phyloP scores from a whole-genome alignment of 2,888 invertebrate species.

The Polydrusus tereticollis region DNA sequence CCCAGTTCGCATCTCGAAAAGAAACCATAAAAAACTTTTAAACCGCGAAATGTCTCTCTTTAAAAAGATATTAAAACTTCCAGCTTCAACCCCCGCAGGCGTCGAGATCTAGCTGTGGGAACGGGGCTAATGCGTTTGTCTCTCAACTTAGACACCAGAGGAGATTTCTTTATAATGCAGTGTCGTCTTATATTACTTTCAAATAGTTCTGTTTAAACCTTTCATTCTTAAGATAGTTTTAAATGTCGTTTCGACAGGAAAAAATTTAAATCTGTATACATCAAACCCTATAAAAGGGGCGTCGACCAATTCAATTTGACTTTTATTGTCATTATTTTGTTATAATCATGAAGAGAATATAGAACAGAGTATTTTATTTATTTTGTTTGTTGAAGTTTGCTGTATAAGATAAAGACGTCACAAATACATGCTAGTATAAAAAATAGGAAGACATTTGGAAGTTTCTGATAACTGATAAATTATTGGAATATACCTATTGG shows the following conservation, averaged over 20 bases:
- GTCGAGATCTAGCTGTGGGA: background rate
- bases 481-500: too few relatives aligned
- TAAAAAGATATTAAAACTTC: constrained; percentile 35
- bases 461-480: too few relatives aligned
- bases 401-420: too few relatives aligned
- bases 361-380: too few relatives aligned
- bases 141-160: constrained; percentile 18
- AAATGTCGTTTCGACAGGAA: background rate
- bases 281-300: too few relatives aligned
- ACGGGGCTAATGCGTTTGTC: constrained; percentile 12
- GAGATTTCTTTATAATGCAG: constrained; percentile 19
- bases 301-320: too few relatives aligned
- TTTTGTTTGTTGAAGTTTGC: too few relatives aligned
- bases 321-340: too few relatives aligned
- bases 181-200: constrained; percentile 17
- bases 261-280: background rate
- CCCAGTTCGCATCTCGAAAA: background rate
- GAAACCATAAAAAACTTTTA: constrained; percentile 49
- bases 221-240: constrained; percentile 3
- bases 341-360: too few relatives aligned
- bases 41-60: constrained; percentile 17
- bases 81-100: constrained; percentile 2
- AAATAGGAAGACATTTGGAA: too few relatives aligned
- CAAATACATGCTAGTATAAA: too few relatives aligned
- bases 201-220: background rate